A percentile compares a stretch with the other conserved stretches of the same genome.
Conservation (phyloP, 2,888 invertebrate species). For the Buathra laborator region DNA sequence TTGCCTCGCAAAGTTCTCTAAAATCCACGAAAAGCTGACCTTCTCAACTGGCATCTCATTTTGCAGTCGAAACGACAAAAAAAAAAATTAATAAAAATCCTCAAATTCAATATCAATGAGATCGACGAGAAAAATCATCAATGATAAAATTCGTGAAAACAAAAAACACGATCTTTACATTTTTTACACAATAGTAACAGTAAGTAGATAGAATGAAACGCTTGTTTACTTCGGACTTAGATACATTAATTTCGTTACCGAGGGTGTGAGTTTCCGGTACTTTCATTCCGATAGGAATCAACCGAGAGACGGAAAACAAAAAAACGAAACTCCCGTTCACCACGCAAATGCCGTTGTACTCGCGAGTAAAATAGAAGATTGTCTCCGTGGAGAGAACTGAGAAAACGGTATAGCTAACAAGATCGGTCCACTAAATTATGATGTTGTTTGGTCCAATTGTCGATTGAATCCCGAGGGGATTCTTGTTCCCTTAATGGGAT, state of each 20-base stretch:
- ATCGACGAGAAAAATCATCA: too few relatives aligned
- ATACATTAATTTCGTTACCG: not conserved
- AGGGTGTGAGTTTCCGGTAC: constrained; percentile 44
- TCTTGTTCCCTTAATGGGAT: constrained; percentile 2
- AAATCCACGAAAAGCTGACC: not conserved
- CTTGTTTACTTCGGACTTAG: too few relatives aligned
- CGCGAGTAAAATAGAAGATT: constrained; percentile 47
- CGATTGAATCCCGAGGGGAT: constrained; percentile 1
- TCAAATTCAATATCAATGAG: too few relatives aligned
- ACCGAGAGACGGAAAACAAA: constrained; percentile 40
- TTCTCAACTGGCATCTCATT: not conserved
- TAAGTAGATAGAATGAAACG: too few relatives aligned
- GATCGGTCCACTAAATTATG: not conserved
- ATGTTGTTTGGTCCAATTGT: not conserved
- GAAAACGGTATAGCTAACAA: constrained; percentile 19
- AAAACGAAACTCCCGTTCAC: constrained; percentile 55
- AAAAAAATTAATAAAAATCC: not conserved
- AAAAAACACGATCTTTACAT: too few relatives aligned
- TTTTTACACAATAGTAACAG: too few relatives aligned
- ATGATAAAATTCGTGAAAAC: too few relatives aligned
- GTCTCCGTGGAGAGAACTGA: constrained; percentile 4
- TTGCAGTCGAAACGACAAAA: not conserved
- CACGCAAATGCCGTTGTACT: constrained; percentile 39
- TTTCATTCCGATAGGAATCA: constrained; percentile 53
- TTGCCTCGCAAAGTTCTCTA: not conserved